Conservation (phyloP, 2,888 invertebrate species). For the Caenorhabditis uteleia region DNA sequence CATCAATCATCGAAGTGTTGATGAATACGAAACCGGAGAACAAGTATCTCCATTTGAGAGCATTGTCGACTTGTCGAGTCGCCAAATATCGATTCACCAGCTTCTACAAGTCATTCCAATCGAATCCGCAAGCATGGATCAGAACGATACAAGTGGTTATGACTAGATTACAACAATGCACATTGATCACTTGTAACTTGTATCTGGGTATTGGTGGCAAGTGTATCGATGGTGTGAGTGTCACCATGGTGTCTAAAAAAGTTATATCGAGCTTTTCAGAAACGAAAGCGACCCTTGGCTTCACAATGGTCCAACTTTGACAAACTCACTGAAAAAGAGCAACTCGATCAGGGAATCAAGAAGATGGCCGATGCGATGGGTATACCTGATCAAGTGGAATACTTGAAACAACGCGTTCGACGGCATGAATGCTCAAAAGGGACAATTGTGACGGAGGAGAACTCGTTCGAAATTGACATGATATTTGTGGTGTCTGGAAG, state of each 20-base stretch:
- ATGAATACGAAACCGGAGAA: slow-evolving; percentile 21
- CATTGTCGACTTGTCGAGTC: slow-evolving; percentile 14
- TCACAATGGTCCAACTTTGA: slow-evolving; percentile 3
- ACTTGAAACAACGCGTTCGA: neutral
- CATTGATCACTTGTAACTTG: slow-evolving; percentile 25
- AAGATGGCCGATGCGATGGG: slow-evolving; percentile 26
- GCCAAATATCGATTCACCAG: slow-evolving; percentile 24
- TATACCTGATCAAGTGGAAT: slow-evolving; percentile 8
- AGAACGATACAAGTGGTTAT: slow-evolving; percentile 39
- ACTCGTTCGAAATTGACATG: slow-evolving; percentile 31
- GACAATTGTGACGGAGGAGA: slow-evolving; percentile 23
- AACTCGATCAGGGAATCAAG: slow-evolving; percentile 4
- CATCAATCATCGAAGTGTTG: slow-evolving; percentile 32
- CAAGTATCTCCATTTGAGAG: slow-evolving; percentile 15
- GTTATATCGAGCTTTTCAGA: slow-evolving; percentile 4
- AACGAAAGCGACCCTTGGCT: slow-evolving; percentile 13
- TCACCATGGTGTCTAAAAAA: neutral
- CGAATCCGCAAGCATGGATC: slow-evolving; percentile 17
- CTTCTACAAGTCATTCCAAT: slow-evolving; percentile 9
- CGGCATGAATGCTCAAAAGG: slow-evolving; percentile 13
- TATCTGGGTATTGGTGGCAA: slow-evolving; percentile 37
- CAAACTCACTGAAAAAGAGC: slow-evolving; percentile 9
- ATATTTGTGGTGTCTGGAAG: slow-evolving; percentile 20
- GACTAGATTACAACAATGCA: slow-evolving; percentile 32
- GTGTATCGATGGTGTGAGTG: slow-evolving; percentile 21